Percentiles rank a stretch among this genome's conserved stretches.
phyloP scores from a whole-genome alignment of 2,888 invertebrate species.

The Blastobasis lacticolella region DNA sequence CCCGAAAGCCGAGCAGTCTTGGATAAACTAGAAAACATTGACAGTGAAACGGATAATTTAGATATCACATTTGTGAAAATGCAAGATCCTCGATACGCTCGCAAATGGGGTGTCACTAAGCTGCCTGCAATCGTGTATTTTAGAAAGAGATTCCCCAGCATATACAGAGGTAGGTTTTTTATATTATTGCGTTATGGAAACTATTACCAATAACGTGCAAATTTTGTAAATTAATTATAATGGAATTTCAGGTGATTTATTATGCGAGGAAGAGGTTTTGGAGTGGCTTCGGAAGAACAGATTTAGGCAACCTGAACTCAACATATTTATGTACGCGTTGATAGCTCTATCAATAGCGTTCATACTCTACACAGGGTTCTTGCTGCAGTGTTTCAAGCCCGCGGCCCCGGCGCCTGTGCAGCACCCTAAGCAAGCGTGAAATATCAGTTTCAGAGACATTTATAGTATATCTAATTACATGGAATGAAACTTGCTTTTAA shows the following conservation, averaged over 20 bases:
- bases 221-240: not conserved
- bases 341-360: constrained; percentile 90
- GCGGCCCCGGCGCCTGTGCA: constrained; percentile 76
- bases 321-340: constrained; percentile 94
- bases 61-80: constrained; percentile 97
- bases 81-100: constrained; percentile 91
- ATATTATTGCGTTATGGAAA: not conserved
- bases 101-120: constrained; percentile 95
- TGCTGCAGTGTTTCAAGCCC: constrained; percentile 91
- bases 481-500: constrained; percentile 7
- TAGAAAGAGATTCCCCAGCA: constrained; percentile 92
- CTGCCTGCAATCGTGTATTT: constrained; percentile 94
- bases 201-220: not conserved
- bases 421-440: constrained; percentile 81
- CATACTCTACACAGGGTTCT: constrained; percentile 91
- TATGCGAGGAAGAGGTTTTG: constrained; percentile 88
- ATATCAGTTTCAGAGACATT: constrained; percentile 3
- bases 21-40: constrained; percentile 92
- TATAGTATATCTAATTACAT: constrained; percentile 1
- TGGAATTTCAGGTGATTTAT: constrained; percentile 80
- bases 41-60: constrained; percentile 94
- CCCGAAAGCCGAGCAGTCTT: constrained; percentile 88
- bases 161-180: constrained; percentile 82
- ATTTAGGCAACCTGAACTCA: constrained; percentile 93
- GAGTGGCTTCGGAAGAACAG: constrained; percentile 95